Conservation (phyloP, 1,140 invertebrate species). For the Lepidurus packardi region DNA sequence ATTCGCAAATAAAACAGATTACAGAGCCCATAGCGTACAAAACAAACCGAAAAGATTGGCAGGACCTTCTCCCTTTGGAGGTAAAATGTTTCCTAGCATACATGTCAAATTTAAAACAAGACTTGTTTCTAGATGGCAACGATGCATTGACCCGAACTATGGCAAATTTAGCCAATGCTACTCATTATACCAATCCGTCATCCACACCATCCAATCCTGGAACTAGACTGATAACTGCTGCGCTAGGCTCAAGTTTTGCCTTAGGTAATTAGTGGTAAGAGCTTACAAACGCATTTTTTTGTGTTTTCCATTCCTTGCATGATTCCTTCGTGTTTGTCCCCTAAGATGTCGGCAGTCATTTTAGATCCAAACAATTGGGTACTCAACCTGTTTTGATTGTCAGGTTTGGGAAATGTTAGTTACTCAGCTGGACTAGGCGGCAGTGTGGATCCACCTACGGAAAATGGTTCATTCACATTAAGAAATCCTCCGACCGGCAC, state of each 20-base stretch:
- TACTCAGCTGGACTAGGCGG: background rate
- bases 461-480: slow-evolving; percentile 53
- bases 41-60: slow-evolving; percentile 40
- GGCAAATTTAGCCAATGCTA: slow-evolving; percentile 50
- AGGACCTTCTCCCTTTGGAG: slow-evolving; percentile 47
- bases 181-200: slow-evolving; percentile 46
- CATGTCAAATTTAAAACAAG: slow-evolving; percentile 48
- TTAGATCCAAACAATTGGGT: background rate
- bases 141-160: slow-evolving; percentile 49
- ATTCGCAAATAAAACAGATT: slow-evolving; percentile 54
- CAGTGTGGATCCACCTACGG: slow-evolving; percentile 19
- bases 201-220: slow-evolving; percentile 46
- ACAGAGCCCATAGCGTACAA: slow-evolving; percentile 33
- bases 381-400: background rate
- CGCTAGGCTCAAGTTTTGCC: background rate
- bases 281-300: background rate
- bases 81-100: slow-evolving; percentile 31
- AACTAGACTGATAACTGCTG: slow-evolving; percentile 37
- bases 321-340: background rate
- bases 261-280: slow-evolving; percentile 21
- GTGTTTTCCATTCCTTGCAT: background rate
- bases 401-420: background rate
- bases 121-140: slow-evolving; percentile 52
- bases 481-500: slow-evolving; percentile 63
- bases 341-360: background rate